Conservation (phyloP, 2,797 vertebrate species). For the Mionectes olivaceus region DNA sequence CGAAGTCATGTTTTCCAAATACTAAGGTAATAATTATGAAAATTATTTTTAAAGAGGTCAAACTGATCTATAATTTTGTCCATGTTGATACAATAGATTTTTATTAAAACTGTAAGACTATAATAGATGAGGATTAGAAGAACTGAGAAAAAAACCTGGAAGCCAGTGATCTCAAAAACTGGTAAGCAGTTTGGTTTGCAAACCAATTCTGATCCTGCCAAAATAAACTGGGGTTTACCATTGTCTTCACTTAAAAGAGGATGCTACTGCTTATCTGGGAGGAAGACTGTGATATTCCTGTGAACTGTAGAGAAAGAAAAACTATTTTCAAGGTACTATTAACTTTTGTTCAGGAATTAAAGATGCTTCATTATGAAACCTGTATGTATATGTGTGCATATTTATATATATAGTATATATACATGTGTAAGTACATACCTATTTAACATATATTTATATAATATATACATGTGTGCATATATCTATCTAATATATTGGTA, state of each 20-base stretch:
- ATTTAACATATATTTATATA: background rate
- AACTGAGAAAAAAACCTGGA: background rate
- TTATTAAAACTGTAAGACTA: background rate
- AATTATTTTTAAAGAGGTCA: background rate
- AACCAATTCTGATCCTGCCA: background rate
- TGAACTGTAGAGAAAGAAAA: background rate
- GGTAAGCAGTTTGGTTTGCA: background rate
- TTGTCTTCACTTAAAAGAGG: background rate
- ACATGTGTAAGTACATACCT: too few species aligned
- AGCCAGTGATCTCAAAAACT: background rate
- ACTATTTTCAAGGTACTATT: background rate
- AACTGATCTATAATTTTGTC: background rate
- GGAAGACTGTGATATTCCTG: background rate
- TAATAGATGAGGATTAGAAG: background rate
- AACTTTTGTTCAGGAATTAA: background rate
- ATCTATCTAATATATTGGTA: background rate
- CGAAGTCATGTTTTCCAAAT: background rate
- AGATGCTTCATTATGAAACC: background rate
- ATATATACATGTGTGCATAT: background rate
- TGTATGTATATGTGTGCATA: accelerated
- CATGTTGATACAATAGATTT: background rate
- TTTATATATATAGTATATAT: too few species aligned
- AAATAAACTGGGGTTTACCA: background rate
- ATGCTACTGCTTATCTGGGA: background rate
- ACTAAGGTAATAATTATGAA: background rate